Base-by-base conservation (phyloP, 1,140 invertebrate genomes). In the Maconellicoccus hirsutus region DNA sequence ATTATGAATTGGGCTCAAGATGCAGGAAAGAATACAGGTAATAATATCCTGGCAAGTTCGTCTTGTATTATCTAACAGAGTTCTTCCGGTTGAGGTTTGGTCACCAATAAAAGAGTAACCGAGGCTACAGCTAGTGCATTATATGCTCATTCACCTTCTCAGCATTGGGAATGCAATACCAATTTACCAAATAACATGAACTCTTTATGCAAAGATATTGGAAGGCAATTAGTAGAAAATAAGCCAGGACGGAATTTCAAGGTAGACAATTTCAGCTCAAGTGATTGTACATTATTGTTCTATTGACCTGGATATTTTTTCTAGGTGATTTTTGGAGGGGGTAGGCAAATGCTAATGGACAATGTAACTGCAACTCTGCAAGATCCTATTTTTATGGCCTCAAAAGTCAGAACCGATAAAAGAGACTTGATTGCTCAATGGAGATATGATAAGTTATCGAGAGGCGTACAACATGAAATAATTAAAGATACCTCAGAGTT, bases 241-340 rank as follows among this genome's bases (percentile, higher is more conserved):
- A 78, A 83, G 0, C 89, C 90, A 0, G 91, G 90, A 4, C 84
- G 81, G 75, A 85, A 87, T 74, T 84, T 92, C 8, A 86, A 91
- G 76, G 84, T 84, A 75, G 4, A n/a, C n/a, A n/a, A n/a, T n/a
- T n/a, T n/a, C n/a, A n/a, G n/a, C n/a, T n/a, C n/a, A n/a, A n/a
- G n/a, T n/a, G n/a, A n/a, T n/a, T n/a, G n/a, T n/a, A n/a, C n/a
- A n/a, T n/a, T 21, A 21, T n/a, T 22, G 10, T 16, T 19, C 1
- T n/a, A 3, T 39, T 69, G n/a, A n/a, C n/a, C n/a, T 71, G n/a
- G n/a, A n/a, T n/a, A 39, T 29, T n/a, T n/a, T n/a, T n/a, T n/a
- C n/a, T n/a, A 91, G 89, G 89, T 92, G 0, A 88, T 93, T n/a
- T 85, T 94, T 83, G 92, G 92, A 0, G 92, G 92, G 1, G 92